Evolutionary conservation across 2,797 vertebrate species (phyloP), one percentile per base, ranked within the genome.

Genomic region (Benthosema pterotum): DNA sequence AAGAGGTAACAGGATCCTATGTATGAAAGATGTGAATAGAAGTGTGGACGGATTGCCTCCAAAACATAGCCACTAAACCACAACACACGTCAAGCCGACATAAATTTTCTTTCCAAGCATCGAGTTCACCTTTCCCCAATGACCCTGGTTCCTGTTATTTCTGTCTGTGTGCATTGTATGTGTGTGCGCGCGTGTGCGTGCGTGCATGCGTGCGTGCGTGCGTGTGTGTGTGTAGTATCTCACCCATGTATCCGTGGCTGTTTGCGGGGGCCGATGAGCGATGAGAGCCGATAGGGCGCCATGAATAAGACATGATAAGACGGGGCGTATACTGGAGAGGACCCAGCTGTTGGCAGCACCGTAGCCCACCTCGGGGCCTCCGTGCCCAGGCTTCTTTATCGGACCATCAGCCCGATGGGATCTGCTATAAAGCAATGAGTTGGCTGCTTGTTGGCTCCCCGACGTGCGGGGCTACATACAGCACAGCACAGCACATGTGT

Each of bases 271-370:
- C 62, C 42, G 70, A 62, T 78, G 80, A 87, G 69, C 69, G 83
- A 84, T 88, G 88, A 83, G 78, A 86, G 82, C 74, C 65, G 75
- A 77, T 75, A 78, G 74, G 70, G 66, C 57, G 68, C 62, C 74
- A 83, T 84, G 84, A 87, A 83, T 84, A 85, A 89, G 83, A 84
- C 80, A 87, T 73, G 59, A 25, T 25, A 25, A 25, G 22, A 25
- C 22, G 22, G 22, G 69, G 57, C 58, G 43, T 58, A n/a, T n/a
- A 63, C 73, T 87, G 88, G 84, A 87, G 75, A 72, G 74, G 69
- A 59, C 83, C 86, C 86, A 88, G 87, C 76, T 84, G 86, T 78
- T 89, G 77, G 87, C 84, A 77, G 68, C 67, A 67, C 74, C 63
- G 28, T 52, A 60, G 62, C 80, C 79, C 60, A 77, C 79, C 79